Evolutionary conservation across 2,113 vertebrate genomes (phyloP).

Genomic region (Hippocampus mohnikei): DNA sequence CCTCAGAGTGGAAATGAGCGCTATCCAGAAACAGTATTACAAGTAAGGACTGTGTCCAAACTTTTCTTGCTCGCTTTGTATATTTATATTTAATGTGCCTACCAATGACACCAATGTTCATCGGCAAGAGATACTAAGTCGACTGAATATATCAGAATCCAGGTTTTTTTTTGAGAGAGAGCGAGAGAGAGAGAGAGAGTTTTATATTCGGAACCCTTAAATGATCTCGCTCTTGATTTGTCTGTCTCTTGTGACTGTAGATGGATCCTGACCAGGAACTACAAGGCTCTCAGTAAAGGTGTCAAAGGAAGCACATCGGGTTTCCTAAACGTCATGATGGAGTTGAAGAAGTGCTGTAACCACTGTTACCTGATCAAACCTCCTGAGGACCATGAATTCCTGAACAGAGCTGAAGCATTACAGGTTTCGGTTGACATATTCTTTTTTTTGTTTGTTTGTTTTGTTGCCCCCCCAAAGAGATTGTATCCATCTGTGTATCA

Average conservation of each 20-base stretch:
- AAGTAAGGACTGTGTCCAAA: slow-evolving; percentile 77
- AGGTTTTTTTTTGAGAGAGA: too few species aligned
- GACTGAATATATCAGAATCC: too few species aligned
- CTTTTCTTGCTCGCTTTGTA: background rate
- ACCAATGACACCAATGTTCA: too few species aligned
- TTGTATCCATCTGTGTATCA: background rate
- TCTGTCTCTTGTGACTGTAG: slow-evolving; percentile 57
- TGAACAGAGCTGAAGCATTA: slow-evolving; percentile 90
- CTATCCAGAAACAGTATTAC: slow-evolving; percentile 98
- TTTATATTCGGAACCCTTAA: too few species aligned
- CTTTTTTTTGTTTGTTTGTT: background rate
- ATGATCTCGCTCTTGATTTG: too few species aligned
- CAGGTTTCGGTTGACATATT: slow-evolving; percentile 73
- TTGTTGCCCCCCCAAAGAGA: background rate
- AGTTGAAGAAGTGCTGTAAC: slow-evolving; percentile 98
- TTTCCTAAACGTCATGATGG: slow-evolving; percentile 99
- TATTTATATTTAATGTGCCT: background rate
- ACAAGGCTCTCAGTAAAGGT: slow-evolving; percentile 98
- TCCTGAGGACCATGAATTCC: slow-evolving; percentile 91
- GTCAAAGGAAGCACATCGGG: slow-evolving; percentile 97
- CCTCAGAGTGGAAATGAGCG: slow-evolving; percentile 96
- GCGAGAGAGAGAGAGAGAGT: too few species aligned
- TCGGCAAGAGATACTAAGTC: too few species aligned
- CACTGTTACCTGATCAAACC: slow-evolving; percentile 99
- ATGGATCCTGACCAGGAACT: slow-evolving; percentile 99